phyloP scores from a whole-genome alignment of 2,888 invertebrate genomes.

The Rhogogaster chlorosoma region DNA sequence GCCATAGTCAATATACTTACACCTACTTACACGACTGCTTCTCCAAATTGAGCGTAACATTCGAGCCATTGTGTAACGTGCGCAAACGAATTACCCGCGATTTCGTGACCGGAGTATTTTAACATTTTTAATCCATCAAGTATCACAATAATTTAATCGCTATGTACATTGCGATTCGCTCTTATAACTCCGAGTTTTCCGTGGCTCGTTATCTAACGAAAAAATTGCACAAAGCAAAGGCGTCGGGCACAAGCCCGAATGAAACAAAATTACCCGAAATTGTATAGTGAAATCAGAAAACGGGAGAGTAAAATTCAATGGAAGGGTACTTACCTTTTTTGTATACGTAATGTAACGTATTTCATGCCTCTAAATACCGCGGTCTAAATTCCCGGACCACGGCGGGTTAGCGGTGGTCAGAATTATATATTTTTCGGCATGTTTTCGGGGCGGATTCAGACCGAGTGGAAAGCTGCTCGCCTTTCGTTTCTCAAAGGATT shows the following conservation, averaged over 20 bases:
- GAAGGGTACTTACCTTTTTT: background rate
- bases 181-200: background rate
- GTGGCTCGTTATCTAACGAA: background rate
- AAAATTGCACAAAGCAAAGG: background rate
- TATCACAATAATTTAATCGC: background rate
- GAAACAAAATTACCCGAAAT: background rate
- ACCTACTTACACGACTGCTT: constrained; percentile 10
- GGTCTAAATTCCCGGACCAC: background rate
- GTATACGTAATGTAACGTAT: background rate
- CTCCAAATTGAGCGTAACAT: constrained; percentile 24
- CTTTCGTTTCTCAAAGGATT: background rate
- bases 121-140: background rate
- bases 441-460: background rate
- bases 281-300: background rate
- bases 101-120: constrained; percentile 7
- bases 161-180: background rate
- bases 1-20: constrained; percentile 11
- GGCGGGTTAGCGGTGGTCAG: background rate
- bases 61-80: background rate
- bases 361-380: background rate
- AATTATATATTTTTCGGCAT: background rate
- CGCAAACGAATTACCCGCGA: background rate
- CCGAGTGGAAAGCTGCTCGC: background rate
- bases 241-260: background rate
- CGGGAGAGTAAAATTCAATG: background rate